These are phyloP conservation scores for Lucilia cuprina DNA, from an alignment of 1,140 invertebrate species.

Conservation along the genomic window DNA sequence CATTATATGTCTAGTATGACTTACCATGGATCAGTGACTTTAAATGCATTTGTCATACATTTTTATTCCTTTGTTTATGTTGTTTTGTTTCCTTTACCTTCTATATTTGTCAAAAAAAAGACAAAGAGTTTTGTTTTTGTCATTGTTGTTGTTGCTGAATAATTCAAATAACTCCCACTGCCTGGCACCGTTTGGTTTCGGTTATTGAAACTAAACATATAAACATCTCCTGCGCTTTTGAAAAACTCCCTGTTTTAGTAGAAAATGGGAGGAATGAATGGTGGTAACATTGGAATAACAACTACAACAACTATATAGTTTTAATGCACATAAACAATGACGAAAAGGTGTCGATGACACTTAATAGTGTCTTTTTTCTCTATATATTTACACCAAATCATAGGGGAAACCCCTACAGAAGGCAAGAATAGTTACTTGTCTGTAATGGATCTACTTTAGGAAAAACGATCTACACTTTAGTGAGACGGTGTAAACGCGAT, in stretches of 20 bases:
- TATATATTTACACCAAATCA: background rate
- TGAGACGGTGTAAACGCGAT: too few species aligned
- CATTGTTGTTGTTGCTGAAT: background rate
- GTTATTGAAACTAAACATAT: background rate
- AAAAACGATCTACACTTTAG: too few species aligned
- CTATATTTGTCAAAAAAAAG: background rate
- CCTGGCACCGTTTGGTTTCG: background rate
- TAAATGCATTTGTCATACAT: slow-evolving; percentile 30
- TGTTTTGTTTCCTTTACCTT: background rate
- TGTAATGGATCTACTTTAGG: too few species aligned
- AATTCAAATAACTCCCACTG: background rate
- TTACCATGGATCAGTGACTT: slow-evolving; percentile 20
- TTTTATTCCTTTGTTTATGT: background rate
- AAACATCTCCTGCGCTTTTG: background rate
- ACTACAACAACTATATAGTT: background rate
- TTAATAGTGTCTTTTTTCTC: slow-evolving; percentile 14
- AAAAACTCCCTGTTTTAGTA: background rate
- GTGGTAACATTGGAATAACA: background rate
- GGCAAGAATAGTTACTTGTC: background rate
- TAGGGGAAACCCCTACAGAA: background rate
- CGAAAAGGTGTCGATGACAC: slow-evolving; percentile 30
- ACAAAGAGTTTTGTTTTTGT: background rate
- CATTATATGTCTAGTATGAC: background rate
- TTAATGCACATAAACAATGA: background rate
- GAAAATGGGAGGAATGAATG: background rate